Evolutionary conservation across 2,888 invertebrate species (phyloP).

Genomic region (Calameuta filiformis): DNA sequence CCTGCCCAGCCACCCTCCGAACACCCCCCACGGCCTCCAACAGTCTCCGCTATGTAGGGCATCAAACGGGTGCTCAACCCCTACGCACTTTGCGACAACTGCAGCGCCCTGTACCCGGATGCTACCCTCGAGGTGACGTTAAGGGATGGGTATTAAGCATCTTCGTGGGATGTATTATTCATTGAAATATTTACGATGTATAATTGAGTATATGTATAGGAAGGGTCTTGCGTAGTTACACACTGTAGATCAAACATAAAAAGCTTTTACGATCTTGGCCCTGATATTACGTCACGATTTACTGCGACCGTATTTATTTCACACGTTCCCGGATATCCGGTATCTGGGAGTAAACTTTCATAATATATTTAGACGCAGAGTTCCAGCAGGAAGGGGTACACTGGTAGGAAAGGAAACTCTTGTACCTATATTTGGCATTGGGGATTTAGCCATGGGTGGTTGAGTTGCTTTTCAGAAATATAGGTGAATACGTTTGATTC

Average conservation of each 20-base stretch:
- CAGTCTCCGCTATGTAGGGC: conserved; percentile 52
- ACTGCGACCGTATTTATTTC: neutral
- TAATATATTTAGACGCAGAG: neutral
- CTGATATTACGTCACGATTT: neutral
- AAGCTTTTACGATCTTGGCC: neutral
- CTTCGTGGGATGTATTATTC: neutral
- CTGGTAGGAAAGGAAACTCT: neutral
- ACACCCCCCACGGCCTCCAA: conserved; percentile 12
- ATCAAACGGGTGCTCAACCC: conserved; percentile 58
- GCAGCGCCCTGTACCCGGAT: neutral
- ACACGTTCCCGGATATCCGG: neutral
- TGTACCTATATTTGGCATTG: neutral
- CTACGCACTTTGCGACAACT: conserved; percentile 44
- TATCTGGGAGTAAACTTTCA: neutral
- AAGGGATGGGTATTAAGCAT: neutral
- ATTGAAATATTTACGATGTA: neutral
- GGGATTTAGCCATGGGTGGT: neutral
- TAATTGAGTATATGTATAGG: neutral
- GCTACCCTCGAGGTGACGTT: neutral
- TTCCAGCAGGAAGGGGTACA: neutral
- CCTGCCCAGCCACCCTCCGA: conserved; percentile 33
- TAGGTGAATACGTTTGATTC: neutral
- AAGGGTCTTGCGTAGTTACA: neutral
- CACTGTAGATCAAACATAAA: neutral
- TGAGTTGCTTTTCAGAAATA: neutral